Evolutionary conservation across 2,888 invertebrate species (phyloP), one percentile per base, ranked within the genome.

Genomic region (Synanthedon andrenaeformis): DNA sequence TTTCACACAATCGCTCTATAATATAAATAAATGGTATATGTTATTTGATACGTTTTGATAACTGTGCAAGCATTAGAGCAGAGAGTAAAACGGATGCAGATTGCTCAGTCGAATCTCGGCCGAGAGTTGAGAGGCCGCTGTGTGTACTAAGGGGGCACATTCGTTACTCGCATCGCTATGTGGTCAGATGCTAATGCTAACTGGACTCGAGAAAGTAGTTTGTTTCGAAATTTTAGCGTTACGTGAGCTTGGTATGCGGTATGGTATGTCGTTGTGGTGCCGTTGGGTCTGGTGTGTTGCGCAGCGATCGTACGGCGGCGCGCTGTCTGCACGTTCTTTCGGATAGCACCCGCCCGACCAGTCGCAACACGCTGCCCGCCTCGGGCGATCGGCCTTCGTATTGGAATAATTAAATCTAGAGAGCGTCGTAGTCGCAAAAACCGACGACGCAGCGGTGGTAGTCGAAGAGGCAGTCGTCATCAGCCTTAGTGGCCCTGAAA

Each of bases 351-450:
- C 81, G 87, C 85, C 79, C 67, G 79, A 86, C 86, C 82, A 85
- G 86, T 86, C 85, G 82, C 80, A 72, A 76, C 78, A 77, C 76
- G 73, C 76, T 72, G 79, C 78, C 77, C 74, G 84, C 86, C 86
- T 79, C 83, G 76, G 85, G 87, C 85, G 72, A 82, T 87, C 78
- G 87, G 85, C 87, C 86, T 87, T 87, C 86, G 74, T 61, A 82
- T 76, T 79, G 79, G 74, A 83, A 84, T 86, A 82, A 87, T 86
- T 83, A 83, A 82, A 77, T 76, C 75, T 76, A 82, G 80, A 79
- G 78, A 79, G 71, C 78, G 71, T 72, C 71, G 74, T 72, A 62
- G 67, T 64, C 60, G 63, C 60, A 62, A 67, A 69, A 63, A 64
- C 66, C 62, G 67, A 67, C 56, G 62, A 59, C 62, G 60, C 61